Evolutionary conservation across 2,797 vertebrate species (phyloP).

Genomic region (Enteromius thamalakanensis): DNA sequence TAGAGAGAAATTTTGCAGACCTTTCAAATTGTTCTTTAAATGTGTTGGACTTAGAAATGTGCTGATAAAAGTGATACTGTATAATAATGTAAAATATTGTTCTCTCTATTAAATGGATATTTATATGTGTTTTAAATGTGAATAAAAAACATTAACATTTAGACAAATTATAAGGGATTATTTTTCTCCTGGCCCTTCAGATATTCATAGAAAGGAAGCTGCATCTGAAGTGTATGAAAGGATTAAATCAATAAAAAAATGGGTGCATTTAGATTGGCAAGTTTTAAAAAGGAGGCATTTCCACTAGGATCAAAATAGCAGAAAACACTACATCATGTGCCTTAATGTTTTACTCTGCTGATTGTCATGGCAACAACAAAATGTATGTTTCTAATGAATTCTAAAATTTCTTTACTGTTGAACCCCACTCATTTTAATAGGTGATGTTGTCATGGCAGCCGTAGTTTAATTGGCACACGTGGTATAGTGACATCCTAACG

Average conservation of each 20-base stretch:
- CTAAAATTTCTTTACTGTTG: neutral
- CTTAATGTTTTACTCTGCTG: slow-evolving; percentile 4
- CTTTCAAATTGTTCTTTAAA: neutral
- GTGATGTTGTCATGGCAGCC: neutral
- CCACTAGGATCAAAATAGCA: neutral
- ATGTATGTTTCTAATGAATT: neutral
- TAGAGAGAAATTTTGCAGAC: neutral
- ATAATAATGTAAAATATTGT: neutral
- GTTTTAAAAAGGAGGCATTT: neutral
- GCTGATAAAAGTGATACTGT: neutral
- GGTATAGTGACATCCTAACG: neutral
- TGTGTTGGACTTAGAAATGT: neutral
- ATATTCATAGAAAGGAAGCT: neutral
- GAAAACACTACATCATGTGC: neutral
- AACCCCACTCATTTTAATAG: neutral
- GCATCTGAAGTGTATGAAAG: neutral
- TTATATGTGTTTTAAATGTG: neutral
- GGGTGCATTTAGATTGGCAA: neutral
- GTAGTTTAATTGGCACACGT: neutral
- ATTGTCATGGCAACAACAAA: neutral
- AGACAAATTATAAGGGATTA: neutral
- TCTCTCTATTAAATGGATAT: neutral
- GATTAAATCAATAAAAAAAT: neutral
- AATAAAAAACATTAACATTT: neutral
- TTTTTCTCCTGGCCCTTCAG: neutral